phyloP scores from a whole-genome alignment of 2,797 vertebrate species.

The Cichlasoma orientale region DNA sequence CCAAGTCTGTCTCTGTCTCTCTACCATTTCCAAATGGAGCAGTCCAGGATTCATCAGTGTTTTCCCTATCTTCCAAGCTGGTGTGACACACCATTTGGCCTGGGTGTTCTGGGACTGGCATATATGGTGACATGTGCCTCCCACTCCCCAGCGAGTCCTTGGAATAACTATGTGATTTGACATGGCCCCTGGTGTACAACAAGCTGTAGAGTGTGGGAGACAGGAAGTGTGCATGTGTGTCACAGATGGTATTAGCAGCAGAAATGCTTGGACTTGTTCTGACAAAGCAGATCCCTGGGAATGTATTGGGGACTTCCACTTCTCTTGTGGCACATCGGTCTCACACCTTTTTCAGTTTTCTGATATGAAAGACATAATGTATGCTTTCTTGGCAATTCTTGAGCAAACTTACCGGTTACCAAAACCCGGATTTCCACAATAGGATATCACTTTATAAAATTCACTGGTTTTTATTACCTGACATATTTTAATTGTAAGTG shows the following conservation, averaged over 20 bases:
- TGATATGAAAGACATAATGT: background rate
- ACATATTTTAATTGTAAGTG: background rate
- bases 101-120: constrained; percentile 40
- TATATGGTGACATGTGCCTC: constrained; percentile 36
- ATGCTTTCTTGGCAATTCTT: background rate
- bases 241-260: constrained; percentile 60
- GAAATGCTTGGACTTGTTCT: constrained; percentile 40
- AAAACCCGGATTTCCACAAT: background rate
- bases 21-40: constrained; percentile 43
- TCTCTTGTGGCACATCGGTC: constrained; percentile 2
- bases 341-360: background rate
- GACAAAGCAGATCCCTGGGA: constrained; percentile 50
- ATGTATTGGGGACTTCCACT: constrained; percentile 44
- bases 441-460: background rate
- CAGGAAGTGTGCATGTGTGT: constrained; percentile 19
- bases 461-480: background rate
- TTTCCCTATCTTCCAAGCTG: constrained; percentile 44
- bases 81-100: constrained; percentile 63
- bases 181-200: constrained; percentile 52
- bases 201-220: constrained; percentile 54
- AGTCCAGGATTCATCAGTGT: constrained; percentile 41
- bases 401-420: background rate
- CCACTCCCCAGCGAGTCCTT: constrained; percentile 39
- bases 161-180: constrained; percentile 59
- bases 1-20: constrained; percentile 42